Evolutionary conservation across 2,113 vertebrate genomes (phyloP).

Genomic region (Brachyhypopomus occidentalis): DNA sequence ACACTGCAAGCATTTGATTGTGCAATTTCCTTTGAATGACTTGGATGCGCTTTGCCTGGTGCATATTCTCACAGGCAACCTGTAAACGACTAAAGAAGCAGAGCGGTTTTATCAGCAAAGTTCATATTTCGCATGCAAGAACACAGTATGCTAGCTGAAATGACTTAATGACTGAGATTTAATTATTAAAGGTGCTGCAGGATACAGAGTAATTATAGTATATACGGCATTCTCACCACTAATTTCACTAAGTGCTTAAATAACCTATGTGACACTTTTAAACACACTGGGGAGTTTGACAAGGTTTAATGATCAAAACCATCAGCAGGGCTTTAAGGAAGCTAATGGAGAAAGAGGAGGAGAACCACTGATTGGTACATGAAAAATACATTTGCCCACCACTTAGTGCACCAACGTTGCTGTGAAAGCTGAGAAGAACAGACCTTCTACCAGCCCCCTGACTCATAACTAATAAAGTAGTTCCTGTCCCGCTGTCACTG

Average conservation of each 20-base stretch:
- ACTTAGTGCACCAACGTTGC: neutral
- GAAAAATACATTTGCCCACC: constrained; percentile 5
- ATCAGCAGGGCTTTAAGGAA: neutral
- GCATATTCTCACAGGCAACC: neutral
- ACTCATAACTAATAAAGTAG: neutral
- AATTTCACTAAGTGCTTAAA: constrained; percentile 32
- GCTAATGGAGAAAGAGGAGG: neutral
- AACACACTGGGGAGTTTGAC: neutral
- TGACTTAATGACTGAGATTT: constrained; percentile 18
- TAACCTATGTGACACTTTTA: constrained; percentile 28
- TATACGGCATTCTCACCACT: neutral
- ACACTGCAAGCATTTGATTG: neutral
- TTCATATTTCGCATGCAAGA: neutral
- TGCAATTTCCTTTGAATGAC: neutral
- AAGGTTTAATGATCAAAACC: constrained; percentile 5
- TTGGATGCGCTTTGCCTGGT: neutral
- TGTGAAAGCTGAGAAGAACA: neutral
- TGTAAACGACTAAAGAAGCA: neutral
- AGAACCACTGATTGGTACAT: neutral
- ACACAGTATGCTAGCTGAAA: no score
- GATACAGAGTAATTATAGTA: constrained; percentile 16
- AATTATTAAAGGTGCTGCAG: constrained; percentile 21
- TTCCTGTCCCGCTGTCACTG: neutral
- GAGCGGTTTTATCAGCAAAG: neutral
- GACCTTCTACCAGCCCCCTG: neutral